A percentile compares a stretch with the other conserved stretches of the same genome.
Evolutionary conservation across 1,140 invertebrate species (phyloP).

Genomic region (Leptonema lineaticorne): DNA sequence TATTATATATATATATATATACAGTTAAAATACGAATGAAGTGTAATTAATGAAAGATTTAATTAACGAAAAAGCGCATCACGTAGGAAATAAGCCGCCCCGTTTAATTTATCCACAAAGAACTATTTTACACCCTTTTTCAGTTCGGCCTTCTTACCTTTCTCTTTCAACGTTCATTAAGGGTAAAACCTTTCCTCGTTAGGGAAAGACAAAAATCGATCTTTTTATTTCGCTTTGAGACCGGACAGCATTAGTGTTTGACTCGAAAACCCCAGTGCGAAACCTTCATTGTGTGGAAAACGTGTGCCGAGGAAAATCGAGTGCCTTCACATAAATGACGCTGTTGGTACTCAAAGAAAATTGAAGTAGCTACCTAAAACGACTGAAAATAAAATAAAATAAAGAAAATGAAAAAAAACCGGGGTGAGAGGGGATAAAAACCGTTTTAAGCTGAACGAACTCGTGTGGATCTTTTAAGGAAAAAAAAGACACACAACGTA

Average conservation of each 20-base stretch:
- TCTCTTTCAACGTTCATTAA: not conserved
- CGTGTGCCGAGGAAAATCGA: constrained; percentile 1
- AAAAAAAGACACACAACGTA: no score
- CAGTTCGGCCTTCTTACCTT: not conserved
- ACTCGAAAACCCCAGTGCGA: not conserved
- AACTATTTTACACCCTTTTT: not conserved
- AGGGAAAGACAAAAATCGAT: constrained; percentile 13
- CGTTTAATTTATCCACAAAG: constrained; percentile 5
- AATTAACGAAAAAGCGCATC: not conserved
- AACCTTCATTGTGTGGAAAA: not conserved
- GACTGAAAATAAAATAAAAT: not conserved
- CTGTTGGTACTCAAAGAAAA: not conserved
- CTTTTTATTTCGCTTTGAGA: constrained; percentile 7
- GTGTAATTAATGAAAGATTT: no score
- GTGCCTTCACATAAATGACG: not conserved
- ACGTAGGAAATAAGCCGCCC: not conserved
- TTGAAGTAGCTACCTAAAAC: not conserved
- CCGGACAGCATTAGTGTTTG: constrained; percentile 1
- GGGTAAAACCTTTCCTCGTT: no score
- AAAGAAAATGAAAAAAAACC: not conserved
- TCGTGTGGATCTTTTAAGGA: no score
- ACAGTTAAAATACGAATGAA: no score
- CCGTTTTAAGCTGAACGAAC: no score
- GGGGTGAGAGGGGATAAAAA: no score
- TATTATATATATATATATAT: no score